Conservation (phyloP, 92 coral and sea anemone species). For the Heliopora coerulea region DNA sequence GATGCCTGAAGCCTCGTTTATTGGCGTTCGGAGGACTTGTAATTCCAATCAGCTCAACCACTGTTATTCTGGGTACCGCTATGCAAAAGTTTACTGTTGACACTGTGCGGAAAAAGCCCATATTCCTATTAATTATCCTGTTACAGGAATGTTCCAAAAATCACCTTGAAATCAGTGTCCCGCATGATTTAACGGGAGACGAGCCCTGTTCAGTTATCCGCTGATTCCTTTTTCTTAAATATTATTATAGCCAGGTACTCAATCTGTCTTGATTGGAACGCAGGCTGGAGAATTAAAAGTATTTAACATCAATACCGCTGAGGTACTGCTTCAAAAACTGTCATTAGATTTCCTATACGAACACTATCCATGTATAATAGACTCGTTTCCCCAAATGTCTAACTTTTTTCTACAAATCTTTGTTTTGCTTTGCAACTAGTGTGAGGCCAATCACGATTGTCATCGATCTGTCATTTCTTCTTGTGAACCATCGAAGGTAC, state of each 20-base stretch:
- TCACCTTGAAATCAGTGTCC: no score
- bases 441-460: slow-evolving; percentile 48
- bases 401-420: background rate
- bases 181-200: no score
- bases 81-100: no score
- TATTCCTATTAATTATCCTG: no score
- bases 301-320: slow-evolving; percentile 75
- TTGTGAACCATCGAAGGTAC: slow-evolving; percentile 83
- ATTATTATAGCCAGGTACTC: slow-evolving; percentile 71
- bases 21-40: no score
- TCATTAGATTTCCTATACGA: background rate
- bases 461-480: slow-evolving; percentile 73
- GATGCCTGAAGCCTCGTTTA: no score
- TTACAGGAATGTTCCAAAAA: no score
- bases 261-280: slow-evolving; percentile 77
- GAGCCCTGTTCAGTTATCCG: no score
- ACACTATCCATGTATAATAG: background rate
- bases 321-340: slow-evolving; percentile 52
- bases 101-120: no score
- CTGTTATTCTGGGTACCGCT: no score
- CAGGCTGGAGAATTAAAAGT: slow-evolving; percentile 83
- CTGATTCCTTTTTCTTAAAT: no score
- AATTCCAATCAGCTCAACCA: no score
- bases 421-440: slow-evolving; percentile 5
- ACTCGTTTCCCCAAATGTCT: background rate